phyloP scores from a whole-genome alignment of 1,140 invertebrate species.

The Sinonovacula constricta region DNA sequence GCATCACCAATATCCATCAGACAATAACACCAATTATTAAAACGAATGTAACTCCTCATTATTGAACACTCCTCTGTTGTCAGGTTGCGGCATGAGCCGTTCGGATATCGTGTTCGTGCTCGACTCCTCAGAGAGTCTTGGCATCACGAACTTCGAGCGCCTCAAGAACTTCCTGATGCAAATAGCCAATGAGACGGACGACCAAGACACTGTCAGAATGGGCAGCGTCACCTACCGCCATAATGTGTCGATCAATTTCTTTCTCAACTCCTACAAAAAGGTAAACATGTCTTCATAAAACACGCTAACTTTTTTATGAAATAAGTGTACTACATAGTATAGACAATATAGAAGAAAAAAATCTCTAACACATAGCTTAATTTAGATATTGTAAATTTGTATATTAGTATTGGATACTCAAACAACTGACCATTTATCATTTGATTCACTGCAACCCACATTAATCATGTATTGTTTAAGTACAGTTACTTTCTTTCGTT shows the following conservation, averaged over 20 bases:
- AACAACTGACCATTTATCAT: too few relatives aligned
- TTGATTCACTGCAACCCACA: too few relatives aligned
- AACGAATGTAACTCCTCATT: neutral
- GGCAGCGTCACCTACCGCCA: slow-evolving; percentile 52
- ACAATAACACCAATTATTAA: neutral
- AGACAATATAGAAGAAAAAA: too few relatives aligned
- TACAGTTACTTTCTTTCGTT: too few relatives aligned
- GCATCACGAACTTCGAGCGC: slow-evolving; percentile 36
- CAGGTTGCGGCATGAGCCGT: slow-evolving; percentile 26
- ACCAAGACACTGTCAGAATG: slow-evolving; percentile 33
- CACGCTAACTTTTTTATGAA: too few relatives aligned
- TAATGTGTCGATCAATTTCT: slow-evolving; percentile 38
- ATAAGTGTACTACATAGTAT: too few relatives aligned
- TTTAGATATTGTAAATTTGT: too few relatives aligned
- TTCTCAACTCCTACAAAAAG: slow-evolving; percentile 45
- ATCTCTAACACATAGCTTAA: too few relatives aligned
- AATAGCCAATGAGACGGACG: slow-evolving; percentile 14
- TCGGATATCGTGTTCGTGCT: slow-evolving; percentile 61
- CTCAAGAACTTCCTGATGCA: slow-evolving; percentile 42
- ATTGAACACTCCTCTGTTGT: neutral
- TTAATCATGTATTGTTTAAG: too few relatives aligned
- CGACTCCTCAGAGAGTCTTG: slow-evolving; percentile 51
- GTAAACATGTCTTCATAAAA: neutral
- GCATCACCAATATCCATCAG: too few relatives aligned
- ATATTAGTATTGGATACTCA: too few relatives aligned